Evolutionary conservation across 1,140 invertebrate species (phyloP), one percentile per base, ranked within the genome.

Genomic region (Galleria mellonella): DNA sequence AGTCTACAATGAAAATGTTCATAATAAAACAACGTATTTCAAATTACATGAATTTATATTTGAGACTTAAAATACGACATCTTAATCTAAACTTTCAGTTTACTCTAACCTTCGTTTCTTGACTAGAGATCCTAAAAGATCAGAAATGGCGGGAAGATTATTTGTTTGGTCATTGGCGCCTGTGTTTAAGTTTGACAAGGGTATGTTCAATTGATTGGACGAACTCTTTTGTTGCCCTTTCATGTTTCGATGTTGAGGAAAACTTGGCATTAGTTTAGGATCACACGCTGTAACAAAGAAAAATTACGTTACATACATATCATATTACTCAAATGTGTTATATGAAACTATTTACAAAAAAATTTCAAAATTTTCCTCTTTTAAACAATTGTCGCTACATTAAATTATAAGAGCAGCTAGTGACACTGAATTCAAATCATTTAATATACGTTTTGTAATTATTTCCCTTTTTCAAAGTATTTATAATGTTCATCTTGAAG

Each of bases 211-310:
- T 44, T 84, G 81, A 36, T 75, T 75, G 4, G 70, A 59, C 1
- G 71, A 31, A 33, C 43, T 53, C 55, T 76, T 90, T 83, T 72
- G 88, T 77, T 61, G 88, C 12, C 89, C 89, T 67, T 92, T 95
- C 87, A 94, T 90, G 75, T 98, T 97, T 58, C 97, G 90, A 77
- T 98, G 96, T 76, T 98, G 96, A 0, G 97, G 97, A 76, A 98
- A 98, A 59, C 96, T 97, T 17, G 97, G 97, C 97, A 98, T 98
- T 64, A 98, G 87, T 63, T 96, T 95, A 1, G 96, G 95, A 82
- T 98, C 96, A 87, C 96, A 98, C 0, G 97, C 96, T 97, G 72
- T 5, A 89, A 90, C 62, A 69, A 61, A 56, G 57, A 55, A 43
- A 51, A 47, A 45, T 23, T 23, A 2, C 6, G 6, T 23, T 23